phyloP scores from a whole-genome alignment of 2,113 vertebrate species.

The Oryctolagus cuniculus region mOryCun1.1 NC_091432.1:194644001-194644500 shows the following conservation, averaged over 20 bases:
- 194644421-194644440: not conserved
- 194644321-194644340: not conserved
- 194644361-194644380: not conserved
- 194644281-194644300: not conserved
- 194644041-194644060: too few species aligned
- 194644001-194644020: too few species aligned
- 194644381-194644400: not conserved
- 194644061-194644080: too few species aligned
- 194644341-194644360: not conserved
- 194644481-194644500: not conserved
- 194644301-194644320: not conserved
- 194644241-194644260: not conserved
- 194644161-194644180: not conserved
- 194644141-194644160: not conserved
- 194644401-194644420: not conserved
- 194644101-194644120: too few species aligned
- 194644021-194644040: too few species aligned
- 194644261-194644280: too few species aligned
- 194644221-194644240: not conserved
- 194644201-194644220: not conserved
- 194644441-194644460: not conserved
- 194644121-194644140: too few species aligned
- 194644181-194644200: not conserved
- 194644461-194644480: not conserved
- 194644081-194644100: too few species aligned